Percentiles rank a stretch among this genome's conserved stretches.
phyloP scores from a whole-genome alignment of 2,888 invertebrate species.

The Agrotis exclamationis region DNA sequence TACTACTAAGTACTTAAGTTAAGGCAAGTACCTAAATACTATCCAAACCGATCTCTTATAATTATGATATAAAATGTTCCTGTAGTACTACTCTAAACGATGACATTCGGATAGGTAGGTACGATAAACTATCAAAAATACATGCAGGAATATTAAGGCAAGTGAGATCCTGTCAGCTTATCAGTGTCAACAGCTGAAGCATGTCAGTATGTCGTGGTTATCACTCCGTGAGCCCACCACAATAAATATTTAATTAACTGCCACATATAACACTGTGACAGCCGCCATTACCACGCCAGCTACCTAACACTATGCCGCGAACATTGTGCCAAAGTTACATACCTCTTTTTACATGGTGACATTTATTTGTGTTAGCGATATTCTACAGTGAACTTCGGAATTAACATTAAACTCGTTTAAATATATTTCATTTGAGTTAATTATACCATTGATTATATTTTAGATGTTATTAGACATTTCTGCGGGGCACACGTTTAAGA shows the following conservation, averaged over 20 bases:
- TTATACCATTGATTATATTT: background rate
- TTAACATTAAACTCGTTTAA: background rate
- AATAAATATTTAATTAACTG: conserved; percentile 52
- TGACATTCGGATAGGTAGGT: too few relatives aligned
- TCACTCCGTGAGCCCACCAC: conserved; percentile 41
- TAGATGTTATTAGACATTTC: conserved; percentile 3
- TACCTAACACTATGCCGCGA: background rate
- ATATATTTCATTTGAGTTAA: background rate
- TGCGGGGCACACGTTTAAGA: background rate
- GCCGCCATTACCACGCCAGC: conserved; percentile 10
- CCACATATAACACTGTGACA: conserved; percentile 19
- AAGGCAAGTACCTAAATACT: too few relatives aligned
- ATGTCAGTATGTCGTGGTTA: conserved; percentile 29
- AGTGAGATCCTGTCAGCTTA: conserved; percentile 1
- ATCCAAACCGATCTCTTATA: too few relatives aligned
- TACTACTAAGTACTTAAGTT: too few relatives aligned
- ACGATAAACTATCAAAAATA: background rate
- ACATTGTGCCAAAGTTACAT: background rate
- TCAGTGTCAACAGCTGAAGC: conserved; percentile 1
- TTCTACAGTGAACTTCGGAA: background rate
- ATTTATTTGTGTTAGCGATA: background rate
- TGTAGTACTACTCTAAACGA: too few relatives aligned
- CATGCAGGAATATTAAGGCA: background rate
- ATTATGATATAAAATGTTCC: too few relatives aligned
- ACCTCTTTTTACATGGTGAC: background rate